Base-by-base conservation (phyloP, 2,113 vertebrate species). In the Smithornis capensis region DNA sequence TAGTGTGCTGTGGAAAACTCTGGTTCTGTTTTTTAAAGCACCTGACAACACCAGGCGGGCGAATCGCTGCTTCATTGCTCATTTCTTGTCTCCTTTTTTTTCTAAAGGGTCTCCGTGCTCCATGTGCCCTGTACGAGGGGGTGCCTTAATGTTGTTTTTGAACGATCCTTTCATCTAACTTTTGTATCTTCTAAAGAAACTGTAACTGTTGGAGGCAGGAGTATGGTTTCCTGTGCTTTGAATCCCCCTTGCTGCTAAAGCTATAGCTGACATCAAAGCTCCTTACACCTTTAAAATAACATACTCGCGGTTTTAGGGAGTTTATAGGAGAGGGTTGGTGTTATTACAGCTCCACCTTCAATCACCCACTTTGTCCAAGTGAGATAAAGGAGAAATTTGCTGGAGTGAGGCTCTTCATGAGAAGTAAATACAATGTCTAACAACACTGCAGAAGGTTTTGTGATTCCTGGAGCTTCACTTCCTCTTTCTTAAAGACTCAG, bases 1-100 rank as follows among this genome's bases (percentile, higher is more conserved):
- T 25, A 1, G 11, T 17, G 47, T 2, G 16, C 40, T 5, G 1
- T 10, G 49, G 17, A 19, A 25, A 64, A 9, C 52, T n/a, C 70
- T 5, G 45, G 5, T 60, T 73, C 45, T 53, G 40, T n/a, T 65
- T 87, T 64, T 22, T 40, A 13, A 47, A 69, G 65, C 37, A 10
- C 55, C 60, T 29, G 62, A 1, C 13, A 12, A 2, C 27, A 1
- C 4, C 35, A 40, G 50, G 12, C 8, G 3, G 9, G 38, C 1
- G 38, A 12, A 38, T 35, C 9, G 23, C 19, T 6, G 17, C 42
- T 59, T 53, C 17, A 0, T 6, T 16, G 16, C 33, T 85, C 6
- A 0, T 49, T 63, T 52, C 3, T 74, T 49, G 42, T 25, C 14
- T 75, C 23, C 18, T 9, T 55, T 57, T 22, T 16, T 23, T 11